These are phyloP conservation scores for Pseudococcus jackbeardsleyi DNA, from an alignment of 2,888 invertebrate genomes.

Conservation along the genomic window DNA sequence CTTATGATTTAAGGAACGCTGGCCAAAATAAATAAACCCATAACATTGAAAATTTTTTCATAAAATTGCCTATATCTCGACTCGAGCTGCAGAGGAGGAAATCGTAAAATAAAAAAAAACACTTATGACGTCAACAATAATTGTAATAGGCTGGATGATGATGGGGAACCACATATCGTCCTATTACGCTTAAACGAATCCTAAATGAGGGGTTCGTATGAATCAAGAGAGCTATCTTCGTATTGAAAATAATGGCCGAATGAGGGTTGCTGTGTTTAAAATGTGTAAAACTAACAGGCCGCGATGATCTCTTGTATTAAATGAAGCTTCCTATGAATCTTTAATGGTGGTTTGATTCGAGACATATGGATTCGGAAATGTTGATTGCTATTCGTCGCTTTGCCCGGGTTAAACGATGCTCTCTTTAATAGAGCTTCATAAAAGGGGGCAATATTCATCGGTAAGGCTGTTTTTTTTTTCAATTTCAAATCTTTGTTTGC, in stretches of 20 bases:
- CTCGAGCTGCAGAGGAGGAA: background rate
- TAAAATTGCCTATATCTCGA: background rate
- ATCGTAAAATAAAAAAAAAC: background rate
- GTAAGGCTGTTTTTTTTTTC: constrained; percentile 15
- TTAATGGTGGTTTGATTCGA: constrained; percentile 61
- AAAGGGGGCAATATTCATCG: background rate
- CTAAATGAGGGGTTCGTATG: constrained; percentile 47
- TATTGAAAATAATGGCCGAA: constrained; percentile 46
- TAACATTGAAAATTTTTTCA: background rate
- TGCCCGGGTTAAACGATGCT: constrained; percentile 36
- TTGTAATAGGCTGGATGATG: constrained; percentile 19
- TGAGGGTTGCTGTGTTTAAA: constrained; percentile 42
- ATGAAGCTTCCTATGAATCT: constrained; percentile 42
- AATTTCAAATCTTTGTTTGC: constrained; percentile 5
- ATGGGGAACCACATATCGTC: background rate
- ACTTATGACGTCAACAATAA: constrained; percentile 17
- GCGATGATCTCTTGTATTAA: constrained; percentile 56
- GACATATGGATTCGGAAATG: constrained; percentile 54
- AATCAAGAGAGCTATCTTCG: background rate
- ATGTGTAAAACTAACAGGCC: constrained; percentile 54
- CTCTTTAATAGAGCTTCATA: background rate
- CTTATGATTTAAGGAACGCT: background rate
- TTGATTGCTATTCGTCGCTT: constrained; percentile 17
- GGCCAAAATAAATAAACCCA: constrained; percentile 20
- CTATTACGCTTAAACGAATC: constrained; percentile 60